Evolutionary conservation across 2,113 vertebrate species (phyloP).

Genomic region (Lepus americanus): DNA sequence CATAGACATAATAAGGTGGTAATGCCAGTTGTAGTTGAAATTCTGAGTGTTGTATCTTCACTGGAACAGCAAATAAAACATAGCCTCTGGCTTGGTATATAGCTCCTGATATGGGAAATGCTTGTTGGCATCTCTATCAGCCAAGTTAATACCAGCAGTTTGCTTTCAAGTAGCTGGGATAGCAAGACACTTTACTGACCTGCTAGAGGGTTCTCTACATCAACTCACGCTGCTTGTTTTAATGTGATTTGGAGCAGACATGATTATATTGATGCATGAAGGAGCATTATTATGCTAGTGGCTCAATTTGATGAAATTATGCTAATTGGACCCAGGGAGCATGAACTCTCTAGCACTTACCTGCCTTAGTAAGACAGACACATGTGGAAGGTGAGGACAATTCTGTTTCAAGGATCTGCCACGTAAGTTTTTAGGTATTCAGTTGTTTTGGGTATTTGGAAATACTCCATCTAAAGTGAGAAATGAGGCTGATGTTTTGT

Average conservation of each 20-base stretch:
- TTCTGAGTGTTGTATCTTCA: not conserved
- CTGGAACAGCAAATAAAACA: not conserved
- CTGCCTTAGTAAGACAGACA: not conserved
- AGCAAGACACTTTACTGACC: not conserved
- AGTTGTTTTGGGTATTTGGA: not conserved
- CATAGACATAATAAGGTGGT: not conserved
- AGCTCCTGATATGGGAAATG: not conserved
- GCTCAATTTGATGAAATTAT: not conserved
- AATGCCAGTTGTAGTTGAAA: not conserved
- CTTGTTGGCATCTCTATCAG: not conserved
- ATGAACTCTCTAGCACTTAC: not conserved
- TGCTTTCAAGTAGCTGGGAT: not conserved
- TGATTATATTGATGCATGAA: not conserved
- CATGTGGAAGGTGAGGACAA: not conserved
- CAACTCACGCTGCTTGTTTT: not conserved
- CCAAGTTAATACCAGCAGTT: not conserved
- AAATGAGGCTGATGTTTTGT: not conserved
- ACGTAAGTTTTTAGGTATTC: conserved; percentile 16
- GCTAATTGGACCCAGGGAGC: not conserved
- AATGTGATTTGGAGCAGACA: not conserved
- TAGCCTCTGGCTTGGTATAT: not conserved
- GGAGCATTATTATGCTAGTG: not conserved
- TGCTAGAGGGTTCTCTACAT: not conserved
- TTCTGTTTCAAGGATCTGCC: not conserved
- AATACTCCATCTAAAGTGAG: not conserved